Evolutionary conservation across 2,888 invertebrate genomes (phyloP).

Genomic region (Sclerodermus sp.): DNA sequence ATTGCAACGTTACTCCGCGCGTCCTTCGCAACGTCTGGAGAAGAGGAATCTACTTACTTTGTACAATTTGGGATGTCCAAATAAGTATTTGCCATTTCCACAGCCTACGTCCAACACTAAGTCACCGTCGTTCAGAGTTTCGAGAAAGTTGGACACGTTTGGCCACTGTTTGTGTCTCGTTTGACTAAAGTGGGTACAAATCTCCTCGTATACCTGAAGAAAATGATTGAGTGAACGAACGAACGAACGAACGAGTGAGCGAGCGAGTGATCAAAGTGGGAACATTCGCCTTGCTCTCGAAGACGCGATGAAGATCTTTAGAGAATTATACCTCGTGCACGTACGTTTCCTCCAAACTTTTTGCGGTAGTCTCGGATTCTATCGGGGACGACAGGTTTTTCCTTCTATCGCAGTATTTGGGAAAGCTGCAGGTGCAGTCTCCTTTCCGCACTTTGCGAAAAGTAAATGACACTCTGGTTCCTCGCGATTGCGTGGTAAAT

Average conservation of each 20-base stretch:
- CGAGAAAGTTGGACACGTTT: slow-evolving; percentile 78
- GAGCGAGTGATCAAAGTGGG: no score
- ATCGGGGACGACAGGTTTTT: slow-evolving; percentile 8
- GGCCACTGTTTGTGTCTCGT: slow-evolving; percentile 97
- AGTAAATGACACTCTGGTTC: slow-evolving; percentile 79
- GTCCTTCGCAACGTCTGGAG: no score
- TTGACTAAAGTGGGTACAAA: slow-evolving; percentile 91
- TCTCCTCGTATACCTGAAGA: slow-evolving; percentile 84
- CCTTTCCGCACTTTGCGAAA: slow-evolving; percentile 69
- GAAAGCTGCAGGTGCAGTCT: slow-evolving; percentile 69
- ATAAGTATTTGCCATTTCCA: slow-evolving; percentile 97
- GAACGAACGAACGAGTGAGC: no score
- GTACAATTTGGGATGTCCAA: slow-evolving; percentile 30
- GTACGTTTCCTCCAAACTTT: slow-evolving; percentile 71
- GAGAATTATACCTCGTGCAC: slow-evolving; percentile 70
- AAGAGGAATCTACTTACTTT: no score
- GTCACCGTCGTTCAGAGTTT: slow-evolving; percentile 67
- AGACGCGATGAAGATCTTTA: neutral
- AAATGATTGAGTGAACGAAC: slow-evolving; percentile 4
- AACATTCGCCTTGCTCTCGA: no score
- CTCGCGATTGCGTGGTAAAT: slow-evolving; percentile 62
- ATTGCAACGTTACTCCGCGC: no score
- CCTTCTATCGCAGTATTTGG: slow-evolving; percentile 70
- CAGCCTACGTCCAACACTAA: slow-evolving; percentile 91
- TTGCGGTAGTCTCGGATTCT: slow-evolving; percentile 57